Evolutionary conservation across 2,888 invertebrate species (phyloP), one percentile per base, ranked within the genome.

Genomic region (Pyrrhosoma nymphula): DNA sequence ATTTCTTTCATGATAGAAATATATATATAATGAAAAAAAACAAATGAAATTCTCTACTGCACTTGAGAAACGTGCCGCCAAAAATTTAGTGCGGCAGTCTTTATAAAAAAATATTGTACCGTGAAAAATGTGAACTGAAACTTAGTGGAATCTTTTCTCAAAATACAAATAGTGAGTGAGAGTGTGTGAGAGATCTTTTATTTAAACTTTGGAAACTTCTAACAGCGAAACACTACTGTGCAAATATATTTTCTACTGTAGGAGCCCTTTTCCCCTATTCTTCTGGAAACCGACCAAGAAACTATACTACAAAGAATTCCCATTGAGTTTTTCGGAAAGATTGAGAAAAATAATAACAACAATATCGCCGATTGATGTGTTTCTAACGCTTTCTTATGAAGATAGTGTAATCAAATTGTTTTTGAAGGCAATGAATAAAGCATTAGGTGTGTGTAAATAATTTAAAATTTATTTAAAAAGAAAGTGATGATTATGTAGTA

Each of bases 221-320:
- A 47, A 69, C n/a, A 55, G 69, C 63, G 47, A 8, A 63, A 39
- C 30, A 63, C 63, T 63, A 39, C 91, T 69, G 26, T 93, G 93
- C 93, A 93, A 55, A 93, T 93, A 93, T 93, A 93, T 93, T 93
- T 93, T 93, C 93, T 93, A 93, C 69, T 56, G 93, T 93, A 93
- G 93, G 30, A 69, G 35, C 63, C 26, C 47, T 69, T 93, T n/a
- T 69, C 56, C 56, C 90, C 56, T 30, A 90, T 35, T 35, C 20
- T 18, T 60, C 90, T 35, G 30, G 14, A 91, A 91, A 60, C 90
- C 39, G 90, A 93, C 47, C 35, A 55, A 93, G 12, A 69, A 39
- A 63, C 93, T 69, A 39, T 26, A 60, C 60, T 26, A 60, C 60
- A 60, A 60, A 47, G 18, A 75, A 63, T 69, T 93, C 69, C n/a